Evolutionary conservation across 53 echinoderm and acorn worm genomes (phyloP).

Genomic region (Echinarachnius parma): DNA sequence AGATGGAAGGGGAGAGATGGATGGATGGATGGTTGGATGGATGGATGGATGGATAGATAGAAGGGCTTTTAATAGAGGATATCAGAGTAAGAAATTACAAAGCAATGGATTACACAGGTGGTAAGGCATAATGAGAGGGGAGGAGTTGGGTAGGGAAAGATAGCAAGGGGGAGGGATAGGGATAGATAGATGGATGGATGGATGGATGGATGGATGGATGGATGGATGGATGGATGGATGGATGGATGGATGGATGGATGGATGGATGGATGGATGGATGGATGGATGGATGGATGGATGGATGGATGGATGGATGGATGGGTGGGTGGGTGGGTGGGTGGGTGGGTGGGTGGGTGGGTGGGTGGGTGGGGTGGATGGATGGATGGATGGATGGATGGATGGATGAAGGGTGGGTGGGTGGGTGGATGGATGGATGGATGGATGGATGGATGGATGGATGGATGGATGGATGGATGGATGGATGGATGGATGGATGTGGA

Average conservation of each 20-base stretch:
- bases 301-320: background rate
- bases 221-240: background rate
- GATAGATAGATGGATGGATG: background rate
- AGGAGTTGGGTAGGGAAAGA: constrained; percentile 21
- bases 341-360: too few species aligned
- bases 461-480: background rate
- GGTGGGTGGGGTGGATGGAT: too few species aligned
- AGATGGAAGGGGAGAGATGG: too few species aligned
- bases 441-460: background rate
- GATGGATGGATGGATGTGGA: background rate
- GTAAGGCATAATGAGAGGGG: constrained; percentile 19
- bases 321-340: background rate
- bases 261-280: background rate
- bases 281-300: background rate
- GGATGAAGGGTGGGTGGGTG: background rate
- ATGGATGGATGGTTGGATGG: too few species aligned
- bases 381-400: background rate
- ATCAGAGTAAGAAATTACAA: too few species aligned
- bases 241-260: background rate
- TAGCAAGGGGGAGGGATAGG: background rate
- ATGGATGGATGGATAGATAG: too few species aligned
- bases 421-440: background rate
- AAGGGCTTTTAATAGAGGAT: too few species aligned
- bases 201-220: background rate
- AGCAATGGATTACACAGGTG: constrained; percentile 2